Evolutionary conservation across 2,888 invertebrate species (phyloP).

Genomic region (Sinotaia quadrata): DNA sequence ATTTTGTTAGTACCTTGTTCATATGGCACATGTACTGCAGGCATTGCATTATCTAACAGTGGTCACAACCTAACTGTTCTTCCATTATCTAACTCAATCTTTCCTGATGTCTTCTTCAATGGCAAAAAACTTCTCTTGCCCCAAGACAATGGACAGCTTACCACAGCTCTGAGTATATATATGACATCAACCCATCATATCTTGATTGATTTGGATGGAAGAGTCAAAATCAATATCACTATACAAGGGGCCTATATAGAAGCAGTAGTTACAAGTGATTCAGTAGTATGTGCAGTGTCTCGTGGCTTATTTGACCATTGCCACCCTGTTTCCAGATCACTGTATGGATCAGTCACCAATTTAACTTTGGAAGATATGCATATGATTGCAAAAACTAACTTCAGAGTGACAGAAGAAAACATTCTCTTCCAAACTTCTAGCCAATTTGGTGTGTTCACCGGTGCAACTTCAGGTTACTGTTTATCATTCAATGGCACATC

Average conservation of each 20-base stretch:
- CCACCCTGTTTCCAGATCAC: slow-evolving; percentile 21
- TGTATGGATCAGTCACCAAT: slow-evolving; percentile 33
- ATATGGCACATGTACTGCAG: slow-evolving; percentile 49
- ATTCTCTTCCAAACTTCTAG: slow-evolving; percentile 36
- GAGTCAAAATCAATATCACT: slow-evolving; percentile 3
- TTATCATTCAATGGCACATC: slow-evolving; percentile 50
- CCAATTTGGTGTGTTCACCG: slow-evolving; percentile 23
- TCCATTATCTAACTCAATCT: neutral
- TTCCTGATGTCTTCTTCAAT: slow-evolving; percentile 16
- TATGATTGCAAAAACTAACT: slow-evolving; percentile 31
- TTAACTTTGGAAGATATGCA: slow-evolving; percentile 36
- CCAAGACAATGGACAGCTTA: neutral
- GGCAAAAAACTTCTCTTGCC: slow-evolving; percentile 13
- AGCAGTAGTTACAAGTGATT: slow-evolving; percentile 32
- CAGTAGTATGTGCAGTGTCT: slow-evolving; percentile 37
- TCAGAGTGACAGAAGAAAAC: slow-evolving; percentile 33
- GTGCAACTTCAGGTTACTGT: slow-evolving; percentile 44
- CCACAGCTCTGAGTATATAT: neutral
- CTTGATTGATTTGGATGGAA: neutral
- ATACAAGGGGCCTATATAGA: slow-evolving; percentile 34
- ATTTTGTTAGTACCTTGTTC: slow-evolving; percentile 48
- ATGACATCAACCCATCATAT: slow-evolving; percentile 10
- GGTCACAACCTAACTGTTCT: slow-evolving; percentile 21
- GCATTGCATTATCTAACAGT: slow-evolving; percentile 40
- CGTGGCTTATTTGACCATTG: slow-evolving; percentile 47